These are phyloP conservation scores for Hofmannophila pseudospretella DNA, from an alignment of 2,888 invertebrate species.

Conservation along the genomic window DNA sequence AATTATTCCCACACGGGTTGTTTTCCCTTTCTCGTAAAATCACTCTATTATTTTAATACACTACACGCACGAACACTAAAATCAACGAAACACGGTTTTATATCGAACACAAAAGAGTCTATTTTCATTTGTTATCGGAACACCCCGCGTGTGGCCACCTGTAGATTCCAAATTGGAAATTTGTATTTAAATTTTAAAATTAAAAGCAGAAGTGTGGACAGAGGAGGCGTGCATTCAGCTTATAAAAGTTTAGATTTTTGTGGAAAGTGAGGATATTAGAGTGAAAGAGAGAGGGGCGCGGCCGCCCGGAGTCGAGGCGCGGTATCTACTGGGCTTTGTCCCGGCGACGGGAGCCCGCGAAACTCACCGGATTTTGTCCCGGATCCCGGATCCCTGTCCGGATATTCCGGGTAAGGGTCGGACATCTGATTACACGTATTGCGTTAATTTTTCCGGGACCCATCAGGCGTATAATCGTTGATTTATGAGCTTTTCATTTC, in stretches of 20 bases:
- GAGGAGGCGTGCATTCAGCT: conserved; percentile 5
- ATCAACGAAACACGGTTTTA: background rate
- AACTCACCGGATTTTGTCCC: background rate
- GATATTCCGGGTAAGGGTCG: background rate
- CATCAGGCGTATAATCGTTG: conserved; percentile 2
- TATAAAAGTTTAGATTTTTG: conserved; percentile 16
- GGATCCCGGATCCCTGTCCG: conserved; percentile 1
- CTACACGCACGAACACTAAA: background rate
- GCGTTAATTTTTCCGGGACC: background rate
- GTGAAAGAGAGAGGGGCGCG: conserved; percentile 19
- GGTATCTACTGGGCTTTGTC: conserved; percentile 25
- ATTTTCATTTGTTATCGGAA: conserved; percentile 3
- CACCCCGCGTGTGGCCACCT: conserved; percentile 26
- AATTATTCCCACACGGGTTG: too few species aligned
- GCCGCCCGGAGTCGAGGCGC: conserved; percentile 23
- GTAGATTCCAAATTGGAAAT: conserved; percentile 25
- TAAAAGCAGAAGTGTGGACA: background rate
- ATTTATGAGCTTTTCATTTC: conserved; percentile 1
- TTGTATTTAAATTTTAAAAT: conserved; percentile 10
- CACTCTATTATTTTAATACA: too few species aligned
- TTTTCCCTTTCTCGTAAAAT: too few species aligned
- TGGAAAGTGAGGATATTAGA: conserved; percentile 7
- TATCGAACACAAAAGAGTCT: conserved; percentile 2
- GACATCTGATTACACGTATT: background rate
- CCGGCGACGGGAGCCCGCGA: background rate